Base-by-base conservation (phyloP, 2,888 invertebrate species). In the Drosophila antonietae region DNA sequence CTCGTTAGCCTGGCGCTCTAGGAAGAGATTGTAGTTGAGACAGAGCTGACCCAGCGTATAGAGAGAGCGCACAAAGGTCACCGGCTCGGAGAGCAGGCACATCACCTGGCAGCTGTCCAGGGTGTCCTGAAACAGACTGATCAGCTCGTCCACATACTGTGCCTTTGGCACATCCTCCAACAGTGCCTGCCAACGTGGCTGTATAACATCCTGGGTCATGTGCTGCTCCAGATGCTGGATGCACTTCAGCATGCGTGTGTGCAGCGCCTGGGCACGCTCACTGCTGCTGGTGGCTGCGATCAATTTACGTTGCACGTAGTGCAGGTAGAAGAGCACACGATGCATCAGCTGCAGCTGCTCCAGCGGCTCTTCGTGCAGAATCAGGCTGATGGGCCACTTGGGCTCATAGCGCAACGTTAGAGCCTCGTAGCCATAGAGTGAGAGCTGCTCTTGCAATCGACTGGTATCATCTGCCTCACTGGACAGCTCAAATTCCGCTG, bases 321-420 rank as follows among this genome's bases (percentile, higher is more conserved):
- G 76, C 46, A 86, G 47, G n/a, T 65, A 79, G 56, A 88, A 75
- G 47, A 88, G 56, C 10, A 83, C 72, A 1, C 86, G 81, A 31
- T 83, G 82, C 18, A 86, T 28, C 8, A 85, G 28, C 15, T 85
- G 85, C 20, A 86, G 28, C 44, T 83, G 78, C 43, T 78, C 68
- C 52, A 83, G 9, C 0, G 51, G 15, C 7, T 69, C 68, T 0
- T 75, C 65, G 15, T 85, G 74, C 0, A 82, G 68, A 8, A 86
- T 62, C 56, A 85, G 37, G 31, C 79, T 88, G 5, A 82, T 35
- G 8, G 86, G 86, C 86, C 86, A 86, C 1, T 77, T 69, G 56
- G 67, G 59, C 3, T 74, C 63, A 43, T 86, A 86, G 10, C 41
- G 37, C 20, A 86, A 41, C 4, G 75, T 20, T 1, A 85, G 53